Evolutionary conservation across 2,888 invertebrate genomes (phyloP).

Genomic region (Neoascia interrupta): DNA sequence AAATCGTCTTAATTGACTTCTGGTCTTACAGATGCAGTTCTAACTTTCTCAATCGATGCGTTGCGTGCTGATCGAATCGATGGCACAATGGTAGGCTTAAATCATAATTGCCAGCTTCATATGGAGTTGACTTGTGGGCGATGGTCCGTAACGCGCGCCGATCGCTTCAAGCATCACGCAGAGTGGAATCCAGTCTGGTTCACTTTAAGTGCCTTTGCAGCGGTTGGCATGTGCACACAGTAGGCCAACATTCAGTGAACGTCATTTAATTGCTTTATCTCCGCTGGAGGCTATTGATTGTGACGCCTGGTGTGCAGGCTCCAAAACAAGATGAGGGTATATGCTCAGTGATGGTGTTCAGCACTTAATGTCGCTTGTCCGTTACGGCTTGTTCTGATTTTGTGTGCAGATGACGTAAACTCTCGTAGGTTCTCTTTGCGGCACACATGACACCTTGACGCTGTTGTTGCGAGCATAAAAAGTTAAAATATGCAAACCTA

Average conservation of each 20-base stretch:
- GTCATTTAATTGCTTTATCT: slow-evolving; percentile 57
- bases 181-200: not conserved
- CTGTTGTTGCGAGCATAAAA: not conserved
- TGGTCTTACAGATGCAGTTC: slow-evolving; percentile 39
- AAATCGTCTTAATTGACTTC: slow-evolving; percentile 56
- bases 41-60: too few relatives aligned
- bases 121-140: slow-evolving; percentile 20
- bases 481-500: slow-evolving; percentile 51
- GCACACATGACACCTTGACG: slow-evolving; percentile 38
- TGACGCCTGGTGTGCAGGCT: slow-evolving; percentile 34
- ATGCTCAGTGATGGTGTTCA: too few relatives aligned
- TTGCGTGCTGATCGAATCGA: slow-evolving; percentile 51
- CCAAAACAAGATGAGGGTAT: too few relatives aligned
- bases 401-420: too few relatives aligned
- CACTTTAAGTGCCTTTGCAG: slow-evolving; percentile 2
- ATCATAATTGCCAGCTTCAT: slow-evolving; percentile 15
- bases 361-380: too few relatives aligned
- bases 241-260: slow-evolving; percentile 27
- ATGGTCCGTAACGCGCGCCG: not conserved
- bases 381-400: too few relatives aligned
- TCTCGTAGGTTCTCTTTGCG: too few relatives aligned
- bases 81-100: slow-evolving; percentile 32
- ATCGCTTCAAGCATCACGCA: not conserved
- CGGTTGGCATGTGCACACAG: slow-evolving; percentile 16
- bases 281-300: slow-evolving; percentile 47